Base-by-base conservation (phyloP, 2,113 vertebrate genomes). In the Neolamprologus kungweensis region DNA sequence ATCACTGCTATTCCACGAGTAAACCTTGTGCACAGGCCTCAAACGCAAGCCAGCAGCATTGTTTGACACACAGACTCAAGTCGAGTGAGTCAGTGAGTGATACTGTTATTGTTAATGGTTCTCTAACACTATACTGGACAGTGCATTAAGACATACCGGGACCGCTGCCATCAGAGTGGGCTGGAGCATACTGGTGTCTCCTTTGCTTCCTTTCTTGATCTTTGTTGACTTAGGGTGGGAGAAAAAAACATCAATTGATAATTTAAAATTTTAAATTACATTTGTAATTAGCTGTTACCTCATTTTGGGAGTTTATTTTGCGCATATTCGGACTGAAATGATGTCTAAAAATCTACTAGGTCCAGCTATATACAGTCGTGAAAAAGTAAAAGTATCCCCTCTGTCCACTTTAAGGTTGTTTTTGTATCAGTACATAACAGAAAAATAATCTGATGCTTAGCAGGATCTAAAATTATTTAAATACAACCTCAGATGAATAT, bases 141-240 rank as follows among this genome's bases (percentile, higher is more conserved):
- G 4, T 16, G 17, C 26, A 7, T 2, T 17, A 60, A 31, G 31
- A 85, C 94, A 4, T 91, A 99, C 98, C 60, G 98, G 98, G 26
- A 99, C 98, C 71, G 98, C 98, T 84, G 98, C 98, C 98, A 99
- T 98, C 55, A 99, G 95, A 10, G 98, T 99, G 81, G 98, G 98
- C 81, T 96, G 97, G 89, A 99, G 96, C 35, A 96, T 90, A 31
- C 97, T 97, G 82, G 96, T 95, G 91, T 99, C 98, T 75, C 98
- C 98, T 93, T 97, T 98, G 94, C 98, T 99, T 95, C 98, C 98
- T 93, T 96, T 98, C 94, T 99, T 99, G 92, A 99, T 99, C 97
- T 98, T 99, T n/a, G 98, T 97, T 58, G 98, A 99, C 98, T 99
- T 89, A 17, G 16, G 57, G 26, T 51, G 53, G 81, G 80, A 71